phyloP scores from a whole-genome alignment of 2,888 invertebrate genomes.

The Phyto melanocephala region DNA sequence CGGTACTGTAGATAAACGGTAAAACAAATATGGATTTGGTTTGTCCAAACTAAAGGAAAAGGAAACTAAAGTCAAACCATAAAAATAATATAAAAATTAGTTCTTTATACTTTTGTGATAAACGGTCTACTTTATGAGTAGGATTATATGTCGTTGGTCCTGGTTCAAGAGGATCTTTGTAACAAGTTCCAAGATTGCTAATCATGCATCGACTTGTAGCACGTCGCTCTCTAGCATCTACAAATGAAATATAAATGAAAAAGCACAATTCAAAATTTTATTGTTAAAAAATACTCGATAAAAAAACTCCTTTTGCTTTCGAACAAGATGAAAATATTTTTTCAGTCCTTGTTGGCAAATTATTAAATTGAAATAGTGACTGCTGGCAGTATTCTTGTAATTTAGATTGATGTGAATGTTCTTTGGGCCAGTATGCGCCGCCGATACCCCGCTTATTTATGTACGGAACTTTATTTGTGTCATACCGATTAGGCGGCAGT shows the following conservation, averaged over 20 bases:
- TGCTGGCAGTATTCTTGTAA: background rate
- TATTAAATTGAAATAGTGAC: constrained; percentile 52
- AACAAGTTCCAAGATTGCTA: constrained; percentile 66
- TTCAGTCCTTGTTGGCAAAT: constrained; percentile 58
- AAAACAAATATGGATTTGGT: constrained; percentile 37
- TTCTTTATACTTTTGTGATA: background rate
- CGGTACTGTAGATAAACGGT: constrained; percentile 68
- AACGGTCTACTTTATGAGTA: background rate
- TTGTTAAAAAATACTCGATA: constrained; percentile 67
- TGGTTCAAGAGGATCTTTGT: constrained; percentile 70
- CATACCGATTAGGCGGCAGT: constrained; percentile 73
- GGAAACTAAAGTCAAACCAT: background rate
- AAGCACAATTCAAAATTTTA: background rate
- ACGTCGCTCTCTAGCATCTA: constrained; percentile 72
- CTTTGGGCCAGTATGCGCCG: constrained; percentile 70
- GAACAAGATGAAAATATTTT: constrained; percentile 66
- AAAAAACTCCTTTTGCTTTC: constrained; percentile 70
- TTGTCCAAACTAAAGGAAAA: constrained; percentile 53
- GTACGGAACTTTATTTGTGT: constrained; percentile 65
- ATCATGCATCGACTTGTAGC: constrained; percentile 70
- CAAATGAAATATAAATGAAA: background rate
- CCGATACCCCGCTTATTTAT: constrained; percentile 62
- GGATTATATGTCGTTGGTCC: constrained; percentile 70
- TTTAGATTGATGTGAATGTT: constrained; percentile 38
- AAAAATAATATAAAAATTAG: background rate